Base-by-base conservation (phyloP, 2,888 invertebrate species). In the Celastrina argiolus region DNA sequence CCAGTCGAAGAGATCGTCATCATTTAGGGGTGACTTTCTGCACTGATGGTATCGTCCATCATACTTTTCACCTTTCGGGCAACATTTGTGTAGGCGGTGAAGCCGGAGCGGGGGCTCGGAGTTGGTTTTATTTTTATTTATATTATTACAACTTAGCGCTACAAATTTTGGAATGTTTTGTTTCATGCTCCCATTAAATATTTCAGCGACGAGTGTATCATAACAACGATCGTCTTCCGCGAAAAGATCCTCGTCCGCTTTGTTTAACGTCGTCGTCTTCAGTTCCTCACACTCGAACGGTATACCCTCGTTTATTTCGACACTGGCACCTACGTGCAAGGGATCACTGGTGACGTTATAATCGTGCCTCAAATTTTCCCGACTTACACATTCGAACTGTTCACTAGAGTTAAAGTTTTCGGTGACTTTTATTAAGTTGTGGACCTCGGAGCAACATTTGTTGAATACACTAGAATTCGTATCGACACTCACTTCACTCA, bases 11-110 rank as follows among this genome's bases (percentile, higher is more conserved):
- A 79, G 79, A 36, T 81, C 76, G 51, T 81, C 81, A 39, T 75
- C 67, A 76, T 41, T 74, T 70, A n/a, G 31, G 18, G 16, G 67
- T 56, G 12, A 70, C 69, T 7, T 74, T 73, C 79, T 81, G 72
- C 91, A 91, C 31, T 76, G 70, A 73, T 89, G 90, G 68, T 76
- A 76, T 14, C 74, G 69, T 12, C 74, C 71, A 69, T 91, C 88
- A 69, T 87, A 92, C 58, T 74, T 79, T 71, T 87, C 78, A 26
- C 85, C 84, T 63, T 70, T 76, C 10, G 81, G 81, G 74, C 92
- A 92, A 75, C 92, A 92, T 76, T 91, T 92, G 22, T 81, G 76
- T 36, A 91, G 74, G 65, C 81, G 79, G 67, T 80, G 74, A 65
- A 88, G 75, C 42, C 74, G 73, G 39, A 83, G 66, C 56, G 72